Evolutionary conservation across 2,113 vertebrate genomes (phyloP), one percentile per base, ranked within the genome.

Genomic region (Myotis brandtii): DNA sequence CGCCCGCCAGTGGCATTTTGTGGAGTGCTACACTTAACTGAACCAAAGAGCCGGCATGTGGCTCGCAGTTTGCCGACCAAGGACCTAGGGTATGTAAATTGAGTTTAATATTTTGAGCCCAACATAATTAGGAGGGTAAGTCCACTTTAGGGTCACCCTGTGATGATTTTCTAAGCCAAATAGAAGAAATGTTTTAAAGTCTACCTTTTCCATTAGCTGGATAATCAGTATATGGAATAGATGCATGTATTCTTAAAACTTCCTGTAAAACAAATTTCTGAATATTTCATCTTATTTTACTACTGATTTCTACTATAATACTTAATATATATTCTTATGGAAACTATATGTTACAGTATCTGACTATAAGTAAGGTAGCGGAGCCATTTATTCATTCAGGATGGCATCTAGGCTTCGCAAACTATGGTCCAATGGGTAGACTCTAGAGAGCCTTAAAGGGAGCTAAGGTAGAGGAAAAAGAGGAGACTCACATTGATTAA

Each of bases 201-300:
- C 46, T 73, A 62, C 8, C 17, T 90, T 80, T 80, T 90, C 30
- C 34, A 94, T 85, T 90, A 93, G n/a, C 9, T 76, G 34, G 37
- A n/a, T 86, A 66, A 82, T 89, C 62, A 80, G 59, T 72, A 69
- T 48, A 37, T 52, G 46, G 21, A 80, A 46, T 11, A 73, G 66
- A 46, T 62, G 9, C 10, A 54, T 23, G 4, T 10, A 70, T 32
- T 81, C 59, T 81, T 89, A 89, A 86, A 91, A 13, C 46, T 94
- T 94, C 21, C 50, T 76, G 23, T 46, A 95, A 93, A 64, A 66
- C 64, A 48, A 90, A 82, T 90, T 95, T 95, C 70, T 95, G 67
- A 93, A n/a, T 90, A 40, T 52, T 32, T 86, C 52, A 84, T 89
- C 17, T 90, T 88, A 86, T 73, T 85, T 96, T 75, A 30, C 32